phyloP scores from a whole-genome alignment of 2,888 invertebrate genomes.

The Leucophora obtusa region DNA sequence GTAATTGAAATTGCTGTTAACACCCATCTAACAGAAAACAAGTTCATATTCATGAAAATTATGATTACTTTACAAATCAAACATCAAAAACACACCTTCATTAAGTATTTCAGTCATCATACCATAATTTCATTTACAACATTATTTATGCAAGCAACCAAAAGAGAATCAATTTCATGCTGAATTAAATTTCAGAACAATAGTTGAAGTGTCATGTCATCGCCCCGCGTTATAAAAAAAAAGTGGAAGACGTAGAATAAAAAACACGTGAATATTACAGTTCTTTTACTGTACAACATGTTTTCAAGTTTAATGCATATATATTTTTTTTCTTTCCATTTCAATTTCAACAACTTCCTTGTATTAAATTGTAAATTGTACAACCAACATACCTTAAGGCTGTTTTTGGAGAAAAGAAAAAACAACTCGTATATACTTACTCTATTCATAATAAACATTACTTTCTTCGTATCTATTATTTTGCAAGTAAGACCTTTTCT shows the following conservation, averaged over 20 bases:
- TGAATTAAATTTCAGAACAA: constrained; percentile 76
- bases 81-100: constrained; percentile 55
- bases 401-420: constrained; percentile 23
- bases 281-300: constrained; percentile 31
- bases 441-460: constrained; percentile 23
- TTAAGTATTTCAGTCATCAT: neutral
- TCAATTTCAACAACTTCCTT: constrained; percentile 52
- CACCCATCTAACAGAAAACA: neutral
- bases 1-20: constrained; percentile 2
- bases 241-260: neutral
- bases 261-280: constrained; percentile 46
- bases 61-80: constrained; percentile 43
- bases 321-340: constrained; percentile 10
- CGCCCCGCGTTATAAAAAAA: constrained; percentile 51
- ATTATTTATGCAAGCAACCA: constrained; percentile 35
- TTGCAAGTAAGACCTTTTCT: constrained; percentile 36
- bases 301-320: constrained; percentile 58
- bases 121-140: neutral
- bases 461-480: constrained; percentile 54
- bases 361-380: constrained; percentile 61
- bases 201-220: constrained; percentile 78
- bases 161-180: constrained; percentile 77
- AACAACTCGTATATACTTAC: neutral
- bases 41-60: constrained; percentile 10
- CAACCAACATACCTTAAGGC: constrained; percentile 61